Evolutionary conservation across 2,888 invertebrate genomes (phyloP), one percentile per base, ranked within the genome.

Genomic region (Latrodectus hesperus): DNA sequence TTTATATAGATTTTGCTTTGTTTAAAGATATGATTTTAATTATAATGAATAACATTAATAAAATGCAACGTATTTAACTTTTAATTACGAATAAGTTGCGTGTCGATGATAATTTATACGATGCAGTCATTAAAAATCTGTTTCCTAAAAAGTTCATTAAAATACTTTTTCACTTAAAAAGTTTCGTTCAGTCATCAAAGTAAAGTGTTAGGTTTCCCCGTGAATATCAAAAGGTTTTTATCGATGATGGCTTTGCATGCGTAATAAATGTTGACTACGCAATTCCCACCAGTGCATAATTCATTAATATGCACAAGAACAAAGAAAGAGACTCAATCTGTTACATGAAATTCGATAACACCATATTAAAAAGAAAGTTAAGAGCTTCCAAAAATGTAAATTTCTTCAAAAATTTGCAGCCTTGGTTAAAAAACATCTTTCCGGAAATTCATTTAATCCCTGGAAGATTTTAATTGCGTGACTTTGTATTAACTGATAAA

Each of bases 381-480:
- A 68, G 65, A 85, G 53, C 26, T 74, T 74, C 26, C 71, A 75
- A 71, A 86, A 86, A 86, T 86, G 86, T 26, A 86, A 86, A 86
- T 83, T 76, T 51, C 67, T 22, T 16, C 12, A 11, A 55, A 60
- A 71, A 53, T 77, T 72, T 65, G 17, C 49, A 64, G 72, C 49
- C n/a, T 64, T 17, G 52, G 12, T 64, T 52, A 52, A 64, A 75
- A 71, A 71, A 64, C 38, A 65, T 65, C 75, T 51, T 71, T 49
- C 38, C 26, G 16, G 22, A 79, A 85, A 77, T 81, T 86, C 70
- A 76, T 73, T 76, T 86, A 72, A 51, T 16, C 10, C 60, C 64
- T 38, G 55, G 81, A 86, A 86, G 38, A 81, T 86, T 80, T 74
- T 86, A 86, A 86, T 86, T 86, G 80, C 80, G 60, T 77, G 77